Evolutionary conservation across 2,797 vertebrate species (phyloP), one percentile per base, ranked within the genome.

Genomic region (Cetoscarus ocellatus): DNA sequence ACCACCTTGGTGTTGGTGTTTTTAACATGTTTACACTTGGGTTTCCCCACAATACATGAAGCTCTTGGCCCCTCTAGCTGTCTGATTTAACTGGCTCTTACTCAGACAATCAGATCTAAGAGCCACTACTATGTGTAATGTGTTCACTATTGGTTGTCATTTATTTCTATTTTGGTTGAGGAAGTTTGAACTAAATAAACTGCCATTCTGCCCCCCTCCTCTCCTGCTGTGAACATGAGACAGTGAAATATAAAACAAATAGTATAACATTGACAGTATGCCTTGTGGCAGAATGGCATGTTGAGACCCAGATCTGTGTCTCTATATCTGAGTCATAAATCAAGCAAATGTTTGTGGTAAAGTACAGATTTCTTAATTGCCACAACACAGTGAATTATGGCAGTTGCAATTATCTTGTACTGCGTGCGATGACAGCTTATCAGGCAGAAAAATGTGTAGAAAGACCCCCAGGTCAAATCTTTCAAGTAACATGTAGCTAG

Each of bases 261-360:
- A 27, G 10, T 14, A 7, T 14, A 10, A 11, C 13, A 60, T 44
- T 13, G 19, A 15, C 8, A 67, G 15, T 11, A 47, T 27, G 12
- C 48, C 35, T 51, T 57, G 39, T 34, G 56, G 17, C 18, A 68
- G 13, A 62, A 72, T 69, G 65, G 52, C 19, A 51, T 7, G 12
- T 49, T 17, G 10, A 60, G 66, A 69, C 65, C 15, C 47, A 19
- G n/a, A 42, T 40, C 18, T 36, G 15, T 27, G 47, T 54, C 67
- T 72, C 39, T 42, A 45, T 45, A 19, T 77, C 39, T 47, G 34
- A 59, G 48, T 52, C 54, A 73, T 86, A 72, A 83, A 81, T 86
- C 72, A 80, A 17, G 13, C 52, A 42, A 47, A 15, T 57, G 55
- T 52, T 70, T 44, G 36, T 5, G 3, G 15, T 36, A 55, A 72